phyloP scores from a whole-genome alignment of 2,113 vertebrate genomes.

The Phrynosoma platyrhinos region DNA sequence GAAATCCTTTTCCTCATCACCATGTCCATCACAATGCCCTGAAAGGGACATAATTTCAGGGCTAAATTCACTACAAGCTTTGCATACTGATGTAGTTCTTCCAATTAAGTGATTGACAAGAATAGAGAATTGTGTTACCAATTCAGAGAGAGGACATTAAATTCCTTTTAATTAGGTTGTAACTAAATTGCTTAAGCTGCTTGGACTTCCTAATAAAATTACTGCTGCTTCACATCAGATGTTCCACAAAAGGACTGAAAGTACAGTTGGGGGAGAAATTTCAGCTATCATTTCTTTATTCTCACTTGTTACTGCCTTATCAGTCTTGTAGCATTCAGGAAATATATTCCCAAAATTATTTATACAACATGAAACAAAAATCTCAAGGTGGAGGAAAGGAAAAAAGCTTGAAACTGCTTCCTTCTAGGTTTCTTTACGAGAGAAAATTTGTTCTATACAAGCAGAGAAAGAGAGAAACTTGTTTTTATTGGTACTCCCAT shows the following conservation, averaged over 20 bases:
- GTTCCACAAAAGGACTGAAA: not conserved
- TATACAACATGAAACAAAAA: not conserved
- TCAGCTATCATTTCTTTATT: not conserved
- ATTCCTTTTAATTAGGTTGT: conserved; percentile 23
- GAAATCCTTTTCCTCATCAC: not conserved
- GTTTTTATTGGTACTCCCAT: no score
- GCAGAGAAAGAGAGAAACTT: no score
- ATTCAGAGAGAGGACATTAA: not conserved
- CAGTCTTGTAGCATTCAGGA: not conserved
- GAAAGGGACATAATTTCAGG: not conserved
- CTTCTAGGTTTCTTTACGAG: no score
- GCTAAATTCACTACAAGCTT: not conserved
- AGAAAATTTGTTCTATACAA: no score
- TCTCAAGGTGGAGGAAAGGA: not conserved
- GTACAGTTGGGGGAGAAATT: not conserved
- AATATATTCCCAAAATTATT: not conserved
- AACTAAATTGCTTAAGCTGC: not conserved
- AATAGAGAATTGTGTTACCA: not conserved
- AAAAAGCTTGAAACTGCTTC: no score
- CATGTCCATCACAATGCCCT: not conserved
- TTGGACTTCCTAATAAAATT: not conserved
- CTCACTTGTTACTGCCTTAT: not conserved
- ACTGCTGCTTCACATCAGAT: not conserved
- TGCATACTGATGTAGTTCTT: not conserved
- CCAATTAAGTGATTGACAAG: conserved; percentile 1